Percentiles rank a stretch among this genome's conserved stretches.
These are phyloP conservation scores for Periphyllus acericola DNA, from an alignment of 2,888 invertebrate species.

Conservation along the genomic window DNA sequence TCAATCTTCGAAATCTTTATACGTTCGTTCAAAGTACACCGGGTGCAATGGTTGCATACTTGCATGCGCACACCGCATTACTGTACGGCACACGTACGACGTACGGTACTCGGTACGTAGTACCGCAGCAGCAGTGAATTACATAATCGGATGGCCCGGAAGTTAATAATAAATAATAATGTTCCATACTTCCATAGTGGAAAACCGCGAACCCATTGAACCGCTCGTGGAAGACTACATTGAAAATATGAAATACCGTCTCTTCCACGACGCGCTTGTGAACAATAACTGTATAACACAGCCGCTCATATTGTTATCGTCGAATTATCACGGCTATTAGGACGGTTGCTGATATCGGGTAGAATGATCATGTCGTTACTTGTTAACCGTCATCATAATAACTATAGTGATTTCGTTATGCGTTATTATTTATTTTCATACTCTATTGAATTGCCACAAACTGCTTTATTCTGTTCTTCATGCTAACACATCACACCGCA, in stretches of 20 bases:
- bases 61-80: too few species aligned
- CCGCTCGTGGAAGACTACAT: background rate
- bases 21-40: background rate
- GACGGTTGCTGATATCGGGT: too few species aligned
- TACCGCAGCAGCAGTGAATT: too few species aligned
- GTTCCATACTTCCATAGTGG: too few species aligned
- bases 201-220: constrained; percentile 1
- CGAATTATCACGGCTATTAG: background rate
- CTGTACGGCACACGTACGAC: too few species aligned
- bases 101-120: too few species aligned
- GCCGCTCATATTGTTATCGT: background rate
- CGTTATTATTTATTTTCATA: too few species aligned
- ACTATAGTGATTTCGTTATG: too few species aligned
- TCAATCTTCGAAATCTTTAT: background rate
- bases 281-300: background rate
- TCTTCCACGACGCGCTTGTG: background rate
- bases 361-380: too few species aligned
- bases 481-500: background rate
- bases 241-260: background rate
- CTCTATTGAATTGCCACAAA: background rate
- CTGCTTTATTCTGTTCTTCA: background rate
- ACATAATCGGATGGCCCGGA: background rate
- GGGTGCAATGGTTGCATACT: too few species aligned
- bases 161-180: background rate
- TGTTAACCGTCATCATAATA: background rate